These are phyloP conservation scores for Araneus ventricosus DNA, from an alignment of 1,140 invertebrate species.

Conservation along the genomic window DNA sequence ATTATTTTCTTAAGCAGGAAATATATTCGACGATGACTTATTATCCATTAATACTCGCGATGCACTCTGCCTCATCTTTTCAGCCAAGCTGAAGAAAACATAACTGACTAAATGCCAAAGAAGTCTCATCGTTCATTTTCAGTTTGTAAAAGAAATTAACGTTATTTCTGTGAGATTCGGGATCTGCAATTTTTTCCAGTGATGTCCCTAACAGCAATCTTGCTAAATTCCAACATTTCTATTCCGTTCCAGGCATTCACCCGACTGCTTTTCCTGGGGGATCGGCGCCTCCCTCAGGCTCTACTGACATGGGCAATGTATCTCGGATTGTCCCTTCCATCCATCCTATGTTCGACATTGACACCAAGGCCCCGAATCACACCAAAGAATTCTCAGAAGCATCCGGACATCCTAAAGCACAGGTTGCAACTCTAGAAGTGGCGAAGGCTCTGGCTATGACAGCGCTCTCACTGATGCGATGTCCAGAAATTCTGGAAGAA, in stretches of 20 bases:
- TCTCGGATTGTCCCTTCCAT: conserved; percentile 79
- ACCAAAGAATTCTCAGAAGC: conserved; percentile 78
- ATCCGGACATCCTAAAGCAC: conserved; percentile 77
- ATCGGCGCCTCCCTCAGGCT: conserved; percentile 33
- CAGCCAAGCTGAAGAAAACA: too few species aligned
- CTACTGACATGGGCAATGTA: conserved; percentile 77
- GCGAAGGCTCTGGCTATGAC: conserved; percentile 78
- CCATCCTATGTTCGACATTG: conserved; percentile 78
- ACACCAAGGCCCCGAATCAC: conserved; percentile 78
- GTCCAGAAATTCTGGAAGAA: conserved; percentile 21
- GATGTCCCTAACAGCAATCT: too few species aligned
- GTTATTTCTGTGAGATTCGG: too few species aligned
- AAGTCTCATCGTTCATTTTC: too few species aligned
- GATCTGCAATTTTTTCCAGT: too few species aligned
- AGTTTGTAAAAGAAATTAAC: too few species aligned
- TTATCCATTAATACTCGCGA: too few species aligned
- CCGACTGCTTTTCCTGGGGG: background rate
- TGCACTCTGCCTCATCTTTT: too few species aligned
- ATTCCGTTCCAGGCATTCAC: background rate
- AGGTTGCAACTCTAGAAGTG: conserved; percentile 76
- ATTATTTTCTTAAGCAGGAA: too few species aligned
- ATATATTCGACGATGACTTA: too few species aligned
- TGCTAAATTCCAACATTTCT: too few species aligned
- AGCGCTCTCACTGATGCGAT: conserved; percentile 74
- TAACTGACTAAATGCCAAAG: too few species aligned